Conservation (phyloP, 2,797 vertebrate species). For the Galaxias olidus region DNA sequence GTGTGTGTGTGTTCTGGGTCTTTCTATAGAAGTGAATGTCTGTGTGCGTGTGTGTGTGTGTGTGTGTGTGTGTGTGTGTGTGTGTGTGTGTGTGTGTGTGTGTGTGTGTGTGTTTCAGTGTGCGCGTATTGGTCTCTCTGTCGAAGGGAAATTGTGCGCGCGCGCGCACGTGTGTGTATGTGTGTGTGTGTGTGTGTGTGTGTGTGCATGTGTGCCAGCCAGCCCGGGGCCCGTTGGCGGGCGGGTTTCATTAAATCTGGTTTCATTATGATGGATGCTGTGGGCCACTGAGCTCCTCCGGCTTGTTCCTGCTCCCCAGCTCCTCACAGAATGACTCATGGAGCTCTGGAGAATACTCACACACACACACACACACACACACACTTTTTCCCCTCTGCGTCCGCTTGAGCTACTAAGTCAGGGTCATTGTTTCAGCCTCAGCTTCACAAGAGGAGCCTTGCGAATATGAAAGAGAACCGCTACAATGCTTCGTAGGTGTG, state of each 20-base stretch:
- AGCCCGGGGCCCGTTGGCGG: slow-evolving; percentile 42
- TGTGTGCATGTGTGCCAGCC: not conserved
- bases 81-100: not conserved
- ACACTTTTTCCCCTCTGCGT: too few relatives aligned
- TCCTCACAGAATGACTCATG: slow-evolving; percentile 55
- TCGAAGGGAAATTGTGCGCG: not conserved
- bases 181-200: slow-evolving; percentile 16
- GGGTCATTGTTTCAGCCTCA: too few relatives aligned
- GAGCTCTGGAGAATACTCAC: slow-evolving; percentile 27
- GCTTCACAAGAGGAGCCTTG: not conserved
- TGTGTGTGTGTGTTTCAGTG: not conserved
- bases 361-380: not conserved
- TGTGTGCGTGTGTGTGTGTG: not conserved
- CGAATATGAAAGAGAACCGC: not conserved
- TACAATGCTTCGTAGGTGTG: not conserved
- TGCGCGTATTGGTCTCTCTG: slow-evolving; percentile 20
- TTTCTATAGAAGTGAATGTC: not conserved
- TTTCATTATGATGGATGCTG: slow-evolving; percentile 72
- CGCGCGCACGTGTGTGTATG: not conserved
- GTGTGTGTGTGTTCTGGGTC: not conserved
- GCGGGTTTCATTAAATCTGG: slow-evolving; percentile 68
- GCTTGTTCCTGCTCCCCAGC: slow-evolving; percentile 44
- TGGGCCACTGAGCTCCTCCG: slow-evolving; percentile 50
- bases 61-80: not conserved
- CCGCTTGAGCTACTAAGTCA: too few relatives aligned